Evolutionary conservation across 2,888 invertebrate species (phyloP), one percentile per base, ranked within the genome.

Genomic region (Tinea trinotella): DNA sequence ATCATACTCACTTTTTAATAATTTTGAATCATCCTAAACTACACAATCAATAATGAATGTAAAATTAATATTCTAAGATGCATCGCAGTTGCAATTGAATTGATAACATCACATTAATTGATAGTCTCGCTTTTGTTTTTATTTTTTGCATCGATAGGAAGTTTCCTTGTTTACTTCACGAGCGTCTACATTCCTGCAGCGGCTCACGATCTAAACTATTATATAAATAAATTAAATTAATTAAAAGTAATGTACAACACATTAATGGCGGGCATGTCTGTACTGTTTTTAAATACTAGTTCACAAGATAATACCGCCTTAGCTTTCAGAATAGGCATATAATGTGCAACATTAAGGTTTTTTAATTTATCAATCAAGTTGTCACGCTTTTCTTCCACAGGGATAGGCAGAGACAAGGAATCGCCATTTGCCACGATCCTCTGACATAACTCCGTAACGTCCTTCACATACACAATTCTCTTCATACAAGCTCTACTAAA

Each of bases 151-250:
- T 17, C 4, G 19, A 46, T 46, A 40, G 50, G 48, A 18, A 48
- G 24, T 50, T 50, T 50, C 50, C 50, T 50, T 50, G 63, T 65
- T 65, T 66, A 62, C 62, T 54, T 60, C 56, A 55, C 59, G 49
- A 53, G 57, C 56, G 57, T 56, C 61, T 35, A 65, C 69, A 74
- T 74, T 71, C 67, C 67, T 71, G 62, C 71, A 73, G 73, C 70
- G 49, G 50, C 61, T 70, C 70, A 73, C 67, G 71, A 67, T 70
- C 65, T 60, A 55, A 55, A 59, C 59, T 61, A 52, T 12, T 12
- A 13, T n/a, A n/a, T 17, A 65, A 67, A 69, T 65, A 61, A 52
- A 64, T 64, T 58, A 60, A 56, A 57, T 58, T 61, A 63, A 64
- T 65, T 61, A 15, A 20, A 19, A 36, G 3, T 50, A 24, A n/a